A percentile compares a stretch with the other conserved stretches of the same genome.
phyloP scores from a whole-genome alignment of 1,140 invertebrate genomes.

The Eupeodes corollae region DNA sequence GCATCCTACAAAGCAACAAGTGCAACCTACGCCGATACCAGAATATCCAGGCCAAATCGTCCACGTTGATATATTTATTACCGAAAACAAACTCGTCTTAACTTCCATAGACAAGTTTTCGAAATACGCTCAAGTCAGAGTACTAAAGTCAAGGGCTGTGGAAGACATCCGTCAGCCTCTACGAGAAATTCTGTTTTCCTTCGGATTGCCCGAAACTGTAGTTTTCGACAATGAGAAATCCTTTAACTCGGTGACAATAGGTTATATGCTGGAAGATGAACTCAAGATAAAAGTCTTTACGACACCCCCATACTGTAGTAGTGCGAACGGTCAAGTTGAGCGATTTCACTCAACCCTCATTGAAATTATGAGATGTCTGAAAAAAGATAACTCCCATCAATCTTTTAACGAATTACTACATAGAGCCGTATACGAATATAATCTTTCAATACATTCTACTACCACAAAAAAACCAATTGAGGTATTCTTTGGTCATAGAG shows the following conservation, averaged over 20 bases:
- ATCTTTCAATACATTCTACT: slow-evolving; percentile 3
- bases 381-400: neutral
- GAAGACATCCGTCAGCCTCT: slow-evolving; percentile 6
- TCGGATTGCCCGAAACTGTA: slow-evolving; percentile 2
- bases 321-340: slow-evolving; percentile 5
- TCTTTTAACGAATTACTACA: slow-evolving; percentile 1
- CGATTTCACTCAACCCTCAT: slow-evolving; percentile 6
- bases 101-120: too few species aligned
- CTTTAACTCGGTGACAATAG: slow-evolving; percentile 3
- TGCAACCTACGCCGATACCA: slow-evolving; percentile 4
- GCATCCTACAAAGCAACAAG: too few species aligned
- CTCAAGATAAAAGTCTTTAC: too few species aligned
- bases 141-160: slow-evolving; percentile 1
- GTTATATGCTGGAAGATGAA: slow-evolving; percentile 3
- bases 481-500: neutral
- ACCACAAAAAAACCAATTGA: neutral
- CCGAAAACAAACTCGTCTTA: slow-evolving; percentile 5
- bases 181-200: slow-evolving; percentile 6
- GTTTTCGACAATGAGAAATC: slow-evolving; percentile 9
- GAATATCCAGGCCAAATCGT: slow-evolving; percentile 4
- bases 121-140: slow-evolving; percentile 4
- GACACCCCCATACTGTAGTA: slow-evolving; percentile 2
- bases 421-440: slow-evolving; percentile 3
- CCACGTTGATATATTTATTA: slow-evolving; percentile 7
- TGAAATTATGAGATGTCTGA: slow-evolving; percentile 5